Evolutionary conservation across 2,888 invertebrate species (phyloP), one percentile per base, ranked within the genome.

Genomic region (Parnassius orleans): DNA sequence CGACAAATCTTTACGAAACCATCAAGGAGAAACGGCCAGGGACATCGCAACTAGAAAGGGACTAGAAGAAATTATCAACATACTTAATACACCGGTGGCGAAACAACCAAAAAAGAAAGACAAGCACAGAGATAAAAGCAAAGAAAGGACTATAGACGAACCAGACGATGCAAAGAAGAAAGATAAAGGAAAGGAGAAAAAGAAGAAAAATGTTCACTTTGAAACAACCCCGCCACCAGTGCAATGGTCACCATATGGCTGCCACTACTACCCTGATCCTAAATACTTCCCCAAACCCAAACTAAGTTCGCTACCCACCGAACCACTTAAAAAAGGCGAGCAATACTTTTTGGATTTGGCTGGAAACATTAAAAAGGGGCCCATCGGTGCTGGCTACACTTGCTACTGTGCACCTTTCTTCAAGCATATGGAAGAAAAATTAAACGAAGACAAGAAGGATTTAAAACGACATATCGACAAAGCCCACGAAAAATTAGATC

Each of bases 291-390:
- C 97, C 0, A 94, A 96, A 68, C 97, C 97, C 12, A 95, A 96
- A 74, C 87, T 97, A 66, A 96, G 96, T 84, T 96, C 97, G 58
- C 87, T 98, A 67, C 98, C 98, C 68, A 93, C 95, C 80, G 97
- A 97, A 82, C 97, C 97, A 0, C 87, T 98, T 19, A 93, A 93
- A 73, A 95, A 95, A 75, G 98, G 98, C 65, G 97, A 98, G 86
- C 98, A 98, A 83, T 98, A 98, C 84, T 99, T 96, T 84, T 92
- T 98, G 70, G 98, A 98, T 83, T 93, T 99, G 69, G 98, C 98
- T 12, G 98, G 98, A 2, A 98, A 98, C 79, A 97, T 98, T 66
- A 95, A 97, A 73, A 98, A 98, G 88, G 98, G 98, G 1, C 98
- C 98, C 0, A 95, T 98, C n/a, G 98, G 98, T 0, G 95, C 97